Base-by-base conservation (phyloP, 2,113 vertebrate genomes). In the Lampris incognitus region DNA sequence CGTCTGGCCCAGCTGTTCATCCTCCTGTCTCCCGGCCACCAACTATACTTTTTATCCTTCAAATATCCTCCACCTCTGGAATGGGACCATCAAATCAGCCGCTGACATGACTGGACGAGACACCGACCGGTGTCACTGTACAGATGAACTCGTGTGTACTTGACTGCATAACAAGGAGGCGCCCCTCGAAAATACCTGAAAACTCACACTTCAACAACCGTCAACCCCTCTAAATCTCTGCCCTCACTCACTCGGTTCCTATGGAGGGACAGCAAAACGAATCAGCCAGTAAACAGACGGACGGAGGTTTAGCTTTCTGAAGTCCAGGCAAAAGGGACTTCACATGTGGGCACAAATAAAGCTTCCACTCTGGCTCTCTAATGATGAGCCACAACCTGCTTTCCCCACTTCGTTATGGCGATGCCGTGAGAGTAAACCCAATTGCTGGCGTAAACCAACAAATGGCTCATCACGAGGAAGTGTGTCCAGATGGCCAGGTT, bases 1-100 rank as follows among this genome's bases (percentile, higher is more conserved):
- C 75, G 52, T 66, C 70, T 86, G 83, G 58, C 59, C 85, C 76
- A 90, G 84, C 84, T 89, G 84, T 80, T 85, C 80, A 65, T 7
- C 68, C 4, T 65, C 61, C 51, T 56, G 37, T 38, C 74, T 59
- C n/a, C 9, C n/a, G 66, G 41, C 38, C 10, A 66, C 36, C 6
- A 24, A 59, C 59, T 56, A 56, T 73, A 68, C 50, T 80, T 66
- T 38, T 86, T 72, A 85, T 83, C 79, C 59, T 63, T 77, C 50
- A 75, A 46, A 54, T 6, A 36, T 3, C 49, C 49, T 10, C 49
- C 0, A 57, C 39, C 44, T 54, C 48, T 36, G 48, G 41, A 52
- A 39, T 64, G 36, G 57, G 71, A 49, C 42, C 56, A 44, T 6
- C 51, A 68, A 56, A 68, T 46, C 37, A 54, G 40, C 41, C 74